These are phyloP conservation scores for Gymnodraco acuticeps DNA, from an alignment of 2,797 vertebrate genomes.

Conservation along the genomic window DNA sequence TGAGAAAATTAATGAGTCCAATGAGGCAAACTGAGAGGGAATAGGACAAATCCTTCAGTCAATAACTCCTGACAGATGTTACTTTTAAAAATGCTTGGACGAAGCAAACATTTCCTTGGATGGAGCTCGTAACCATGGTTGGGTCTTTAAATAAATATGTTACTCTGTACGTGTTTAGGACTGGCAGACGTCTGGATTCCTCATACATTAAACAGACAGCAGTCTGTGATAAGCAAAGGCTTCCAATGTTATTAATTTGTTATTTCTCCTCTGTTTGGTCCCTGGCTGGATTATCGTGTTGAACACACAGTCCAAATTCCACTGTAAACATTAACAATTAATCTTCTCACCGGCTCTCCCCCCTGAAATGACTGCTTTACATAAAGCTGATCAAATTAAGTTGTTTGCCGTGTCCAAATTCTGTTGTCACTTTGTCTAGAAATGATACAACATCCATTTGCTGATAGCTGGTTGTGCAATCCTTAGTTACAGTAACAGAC, in stretches of 20 bases:
- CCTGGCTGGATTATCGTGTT: constrained; percentile 81
- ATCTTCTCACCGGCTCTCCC: constrained; percentile 66
- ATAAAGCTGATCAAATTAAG: constrained; percentile 87
- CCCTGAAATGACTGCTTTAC: constrained; percentile 75
- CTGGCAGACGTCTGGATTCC: constrained; percentile 58
- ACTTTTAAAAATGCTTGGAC: constrained; percentile 18
- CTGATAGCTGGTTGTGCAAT: constrained; percentile 35
- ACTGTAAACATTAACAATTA: constrained; percentile 88
- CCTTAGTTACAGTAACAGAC: constrained; percentile 64
- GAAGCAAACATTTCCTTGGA: constrained; percentile 40
- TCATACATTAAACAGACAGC: constrained; percentile 73
- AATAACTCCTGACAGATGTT: constrained; percentile 31
- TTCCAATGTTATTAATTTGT: constrained; percentile 83
- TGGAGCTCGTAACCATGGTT: constrained; percentile 32
- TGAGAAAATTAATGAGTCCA: constrained; percentile 86
- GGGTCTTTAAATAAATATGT: constrained; percentile 68
- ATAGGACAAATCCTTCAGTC: constrained; percentile 21
- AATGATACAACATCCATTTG: constrained; percentile 56
- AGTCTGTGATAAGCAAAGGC: constrained; percentile 76
- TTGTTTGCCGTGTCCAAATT: constrained; percentile 78
- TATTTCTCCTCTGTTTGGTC: constrained; percentile 79
- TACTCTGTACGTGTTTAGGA: constrained; percentile 51
- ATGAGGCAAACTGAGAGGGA: constrained; percentile 28
- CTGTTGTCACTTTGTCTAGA: constrained; percentile 76
- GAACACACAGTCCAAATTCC: constrained; percentile 85